phyloP scores from a whole-genome alignment of 2,888 invertebrate species.

The Eupithecia centaureata region DNA sequence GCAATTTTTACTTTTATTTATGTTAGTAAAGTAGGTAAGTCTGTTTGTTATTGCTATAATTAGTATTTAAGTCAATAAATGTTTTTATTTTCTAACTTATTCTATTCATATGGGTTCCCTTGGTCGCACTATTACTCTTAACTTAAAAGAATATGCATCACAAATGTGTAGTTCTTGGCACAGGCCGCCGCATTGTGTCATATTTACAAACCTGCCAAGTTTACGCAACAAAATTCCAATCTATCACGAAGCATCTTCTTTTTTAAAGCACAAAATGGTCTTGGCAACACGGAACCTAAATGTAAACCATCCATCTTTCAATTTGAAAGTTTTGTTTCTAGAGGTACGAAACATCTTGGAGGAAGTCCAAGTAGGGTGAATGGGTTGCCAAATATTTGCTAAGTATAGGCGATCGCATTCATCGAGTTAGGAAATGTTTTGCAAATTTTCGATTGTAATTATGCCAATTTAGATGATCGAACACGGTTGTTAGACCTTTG shows the following conservation, averaged over 20 bases:
- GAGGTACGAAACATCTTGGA: slow-evolving; percentile 45
- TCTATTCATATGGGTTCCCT: no score
- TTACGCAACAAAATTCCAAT: neutral
- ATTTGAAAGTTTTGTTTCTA: slow-evolving; percentile 50
- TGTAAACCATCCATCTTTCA: slow-evolving; percentile 51
- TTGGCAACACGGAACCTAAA: slow-evolving; percentile 1
- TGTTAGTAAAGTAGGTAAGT: no score
- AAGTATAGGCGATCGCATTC: neutral
- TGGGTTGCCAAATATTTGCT: slow-evolving; percentile 34
- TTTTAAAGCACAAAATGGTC: neutral
- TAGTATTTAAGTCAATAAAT: no score
- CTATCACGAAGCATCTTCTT: neutral
- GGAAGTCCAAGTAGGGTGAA: slow-evolving; percentile 45
- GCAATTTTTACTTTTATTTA: no score
- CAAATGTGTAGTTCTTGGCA: neutral
- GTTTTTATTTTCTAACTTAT: no score
- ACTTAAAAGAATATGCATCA: neutral
- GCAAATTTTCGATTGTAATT: no score
- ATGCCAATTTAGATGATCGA: no score
- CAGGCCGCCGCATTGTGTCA: neutral
- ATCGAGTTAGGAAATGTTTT: neutral
- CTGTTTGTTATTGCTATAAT: no score
- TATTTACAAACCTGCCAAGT: neutral
- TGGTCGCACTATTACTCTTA: neutral
- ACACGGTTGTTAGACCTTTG: no score